Evolutionary conservation across 2,797 vertebrate species (phyloP).

Genomic region (Lagorchestes hirsutus): DNA sequence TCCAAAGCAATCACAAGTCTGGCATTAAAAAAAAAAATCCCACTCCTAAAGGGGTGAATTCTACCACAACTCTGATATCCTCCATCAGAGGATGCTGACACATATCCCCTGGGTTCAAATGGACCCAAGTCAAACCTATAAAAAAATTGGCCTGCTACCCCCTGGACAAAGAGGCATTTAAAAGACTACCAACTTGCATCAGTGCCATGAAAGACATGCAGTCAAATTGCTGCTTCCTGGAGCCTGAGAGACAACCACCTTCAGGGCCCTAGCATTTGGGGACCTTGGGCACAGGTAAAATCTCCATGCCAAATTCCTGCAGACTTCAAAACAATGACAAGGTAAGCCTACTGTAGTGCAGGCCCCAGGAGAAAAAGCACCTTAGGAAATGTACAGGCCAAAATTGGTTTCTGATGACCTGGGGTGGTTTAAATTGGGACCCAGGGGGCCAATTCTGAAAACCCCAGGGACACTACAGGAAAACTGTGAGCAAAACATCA

Average conservation of each 20-base stretch:
- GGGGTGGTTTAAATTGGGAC: neutral
- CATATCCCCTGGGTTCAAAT: neutral
- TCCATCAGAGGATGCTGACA: neutral
- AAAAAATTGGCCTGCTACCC: neutral
- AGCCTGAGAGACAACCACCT: neutral
- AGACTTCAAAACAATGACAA: neutral
- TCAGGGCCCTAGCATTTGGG: neutral
- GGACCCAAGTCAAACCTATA: neutral
- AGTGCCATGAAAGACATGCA: neutral
- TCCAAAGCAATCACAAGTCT: neutral
- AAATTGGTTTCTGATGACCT: neutral
- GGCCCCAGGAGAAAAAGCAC: neutral
- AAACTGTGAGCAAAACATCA: neutral
- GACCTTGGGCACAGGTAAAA: neutral
- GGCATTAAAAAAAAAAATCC: neutral
- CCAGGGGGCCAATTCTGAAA: constrained; percentile 54
- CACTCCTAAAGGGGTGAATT: neutral
- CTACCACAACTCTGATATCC: neutral
- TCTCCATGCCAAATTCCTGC: neutral
- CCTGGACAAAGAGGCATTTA: neutral
- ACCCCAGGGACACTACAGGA: constrained; percentile 24
- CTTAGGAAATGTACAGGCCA: neutral
- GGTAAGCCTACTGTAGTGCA: neutral
- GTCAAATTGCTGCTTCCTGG: neutral
- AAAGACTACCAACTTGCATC: neutral